phyloP scores from a whole-genome alignment of 2,888 invertebrate genomes.

The Drosophila multiciliata region DNA sequence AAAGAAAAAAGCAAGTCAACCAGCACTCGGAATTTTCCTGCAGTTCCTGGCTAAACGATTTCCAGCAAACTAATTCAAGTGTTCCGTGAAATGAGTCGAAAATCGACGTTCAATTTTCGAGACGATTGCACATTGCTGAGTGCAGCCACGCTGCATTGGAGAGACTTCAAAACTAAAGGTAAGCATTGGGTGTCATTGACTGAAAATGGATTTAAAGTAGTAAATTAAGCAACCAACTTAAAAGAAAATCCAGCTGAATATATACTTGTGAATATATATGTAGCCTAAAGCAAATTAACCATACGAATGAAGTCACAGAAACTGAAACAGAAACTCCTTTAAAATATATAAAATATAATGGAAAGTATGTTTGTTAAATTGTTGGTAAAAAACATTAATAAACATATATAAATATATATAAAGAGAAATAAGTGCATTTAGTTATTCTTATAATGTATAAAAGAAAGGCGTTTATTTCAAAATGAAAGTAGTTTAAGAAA shows the following conservation, averaged over 20 bases:
- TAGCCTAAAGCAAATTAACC: not conserved
- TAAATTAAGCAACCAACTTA: conserved; percentile 10
- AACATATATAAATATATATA: not conserved
- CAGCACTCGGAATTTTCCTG: conserved; percentile 18
- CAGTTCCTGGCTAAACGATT: conserved; percentile 15
- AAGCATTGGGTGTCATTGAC: not conserved
- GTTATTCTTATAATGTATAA: not conserved
- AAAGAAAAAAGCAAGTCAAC: conserved; percentile 51
- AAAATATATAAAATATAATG: not conserved
- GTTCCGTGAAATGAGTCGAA: conserved; percentile 83
- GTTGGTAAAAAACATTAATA: not conserved
- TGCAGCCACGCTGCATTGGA: conserved; percentile 20
- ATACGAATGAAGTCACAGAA: not conserved
- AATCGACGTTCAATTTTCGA: conserved; percentile 84
- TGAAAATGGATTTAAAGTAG: conserved; percentile 19
- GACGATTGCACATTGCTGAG: conserved; percentile 76
- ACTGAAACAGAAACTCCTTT: not conserved
- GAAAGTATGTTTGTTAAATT: not conserved
- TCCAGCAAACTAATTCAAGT: conserved; percentile 75
- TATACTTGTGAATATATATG: not conserved
- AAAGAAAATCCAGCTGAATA: not conserved
- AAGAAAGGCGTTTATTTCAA: not conserved
- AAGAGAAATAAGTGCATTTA: not conserved
- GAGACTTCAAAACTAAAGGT: conserved; percentile 20
- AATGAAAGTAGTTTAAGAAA: not conserved